Evolutionary conservation across 2,113 vertebrate genomes (phyloP), one percentile per base, ranked within the genome.

Genomic region (Notothenia rossii): DNA sequence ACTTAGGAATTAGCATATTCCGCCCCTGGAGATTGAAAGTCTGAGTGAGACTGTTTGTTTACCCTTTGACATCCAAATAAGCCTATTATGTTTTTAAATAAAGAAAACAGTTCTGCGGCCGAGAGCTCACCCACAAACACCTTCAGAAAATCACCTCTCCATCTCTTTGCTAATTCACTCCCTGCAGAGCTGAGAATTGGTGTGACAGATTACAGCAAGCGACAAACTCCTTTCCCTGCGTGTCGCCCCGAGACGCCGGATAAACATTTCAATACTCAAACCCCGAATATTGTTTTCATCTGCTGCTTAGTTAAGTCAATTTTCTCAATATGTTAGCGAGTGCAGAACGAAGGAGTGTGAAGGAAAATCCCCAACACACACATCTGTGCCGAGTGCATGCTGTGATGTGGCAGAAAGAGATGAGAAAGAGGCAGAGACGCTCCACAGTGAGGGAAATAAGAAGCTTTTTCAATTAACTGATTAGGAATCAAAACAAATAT

Each of bases 261-360:
- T 51, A 64, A 60, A 73, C 59, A 81, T 60, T 56, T 81, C 49
- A 77, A 83, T 58, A 72, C 66, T 81, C 56, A 54, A 36, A 53
- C 64, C 3, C 7, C 14, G 7, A 10, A 20, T 1, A 7, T 61
- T 64, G 25, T 74, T 81, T 82, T 65, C 4, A 69, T 72, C 40
- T 40, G 36, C 29, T 62, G 53, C 62, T 72, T 82, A 66, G 67
- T 72, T 81, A 54, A 81, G 22, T 64, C 60, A 2, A n/a, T 74
- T 77, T 76, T 58, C 43, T 18, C 11, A 50, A 50, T 22, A 20
- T 17, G 55, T 74, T 51, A 33, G 46, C 2, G 9, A 71, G 36
- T 1, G 15, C 71, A 58, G 18, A 75, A 48, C 13, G 1, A 53
- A 20, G 53, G 10, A 8, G 45, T 18, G 54, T 40, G 54, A 72